phyloP scores from a whole-genome alignment of 1,140 invertebrate genomes.

The Drosophila pseudoananassae region DNA sequence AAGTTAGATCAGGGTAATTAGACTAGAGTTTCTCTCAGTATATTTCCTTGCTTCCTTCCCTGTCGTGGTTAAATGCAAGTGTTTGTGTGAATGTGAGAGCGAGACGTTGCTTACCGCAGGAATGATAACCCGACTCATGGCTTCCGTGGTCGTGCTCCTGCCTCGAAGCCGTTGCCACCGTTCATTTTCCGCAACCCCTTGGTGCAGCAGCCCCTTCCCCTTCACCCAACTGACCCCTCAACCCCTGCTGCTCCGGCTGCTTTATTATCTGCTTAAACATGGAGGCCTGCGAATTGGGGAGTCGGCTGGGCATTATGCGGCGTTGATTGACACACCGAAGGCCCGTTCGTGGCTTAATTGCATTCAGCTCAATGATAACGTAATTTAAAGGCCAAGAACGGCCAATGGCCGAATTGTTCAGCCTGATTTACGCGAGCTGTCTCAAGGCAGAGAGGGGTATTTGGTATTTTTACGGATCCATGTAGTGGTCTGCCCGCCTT shows the following conservation, averaged over 20 bases:
- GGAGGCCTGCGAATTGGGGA: constrained; percentile 44
- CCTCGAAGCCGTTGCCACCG: constrained; percentile 11
- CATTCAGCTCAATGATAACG: constrained; percentile 80
- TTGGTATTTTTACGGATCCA: background rate
- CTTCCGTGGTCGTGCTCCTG: constrained; percentile 36
- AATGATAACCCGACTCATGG: constrained; percentile 74
- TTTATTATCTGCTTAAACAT: constrained; percentile 82
- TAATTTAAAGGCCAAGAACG: constrained; percentile 71
- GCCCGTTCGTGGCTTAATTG: constrained; percentile 74
- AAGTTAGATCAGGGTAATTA: no score
- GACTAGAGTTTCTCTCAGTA: background rate
- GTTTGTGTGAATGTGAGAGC: constrained; percentile 8
- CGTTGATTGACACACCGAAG: constrained; percentile 78
- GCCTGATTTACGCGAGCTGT: constrained; percentile 56
- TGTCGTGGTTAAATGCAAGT: constrained; percentile 7
- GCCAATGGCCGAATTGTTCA: constrained; percentile 27
- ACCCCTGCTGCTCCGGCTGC: constrained; percentile 10
- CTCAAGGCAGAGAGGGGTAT: background rate
- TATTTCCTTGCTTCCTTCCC: constrained; percentile 16
- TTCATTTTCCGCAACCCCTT: background rate
- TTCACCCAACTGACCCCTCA: background rate
- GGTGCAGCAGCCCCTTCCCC: background rate
- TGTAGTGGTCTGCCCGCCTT: background rate
- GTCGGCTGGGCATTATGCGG: constrained; percentile 59
- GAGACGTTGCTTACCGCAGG: constrained; percentile 67